Base-by-base conservation (phyloP, 2,797 vertebrate genomes). In the Gobio occitaniae region DNA sequence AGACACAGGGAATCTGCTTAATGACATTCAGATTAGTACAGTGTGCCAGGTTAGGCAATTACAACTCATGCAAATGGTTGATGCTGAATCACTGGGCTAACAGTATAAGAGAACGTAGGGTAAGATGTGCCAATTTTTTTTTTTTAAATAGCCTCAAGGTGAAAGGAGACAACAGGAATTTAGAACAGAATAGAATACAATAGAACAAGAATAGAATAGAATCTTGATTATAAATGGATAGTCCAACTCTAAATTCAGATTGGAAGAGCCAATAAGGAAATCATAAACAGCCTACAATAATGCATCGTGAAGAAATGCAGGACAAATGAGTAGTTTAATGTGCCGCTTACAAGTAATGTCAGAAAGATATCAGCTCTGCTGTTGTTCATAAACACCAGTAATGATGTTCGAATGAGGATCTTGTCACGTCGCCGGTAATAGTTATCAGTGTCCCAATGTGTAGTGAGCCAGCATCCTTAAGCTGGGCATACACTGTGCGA, bases 11-110 rank as follows among this genome's bases (percentile, higher is more conserved):
- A 71, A 36, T 61, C 21, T 63, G 54, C 29, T 66, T 66, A 80
- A 68, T 75, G 68, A 66, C 29, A 71, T 65, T 75, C 61, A 56
- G 71, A 65, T 36, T 32, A 54, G 48, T 52, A 50, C 7, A 21
- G 41, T 36, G n/a, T 41, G 71, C 38, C 47, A 54, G 61, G 59
- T 25, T 47, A 56, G 38, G n/a, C 56, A 82, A 48, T 74, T 63
- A 74, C 17, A 44, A 47, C 10, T 71, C 16, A 82, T 71, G 52
- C 66, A 82, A 72, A 82, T 47, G 17, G 41, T 9, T 11, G 1
- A 10, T 21, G 54, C 25, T 82, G 10, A 44, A 32, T 11, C 80
- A 47, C n/a, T 32, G 6, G 12, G 68, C 79, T 56, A 54, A 11
- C 16, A 71, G 52, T 7, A 11, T 19, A 54, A 75, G 5, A 75